Evolutionary conservation across 2,888 invertebrate genomes (phyloP), one percentile per base, ranked within the genome.

Genomic region (Gymnosoma rotundatum): DNA sequence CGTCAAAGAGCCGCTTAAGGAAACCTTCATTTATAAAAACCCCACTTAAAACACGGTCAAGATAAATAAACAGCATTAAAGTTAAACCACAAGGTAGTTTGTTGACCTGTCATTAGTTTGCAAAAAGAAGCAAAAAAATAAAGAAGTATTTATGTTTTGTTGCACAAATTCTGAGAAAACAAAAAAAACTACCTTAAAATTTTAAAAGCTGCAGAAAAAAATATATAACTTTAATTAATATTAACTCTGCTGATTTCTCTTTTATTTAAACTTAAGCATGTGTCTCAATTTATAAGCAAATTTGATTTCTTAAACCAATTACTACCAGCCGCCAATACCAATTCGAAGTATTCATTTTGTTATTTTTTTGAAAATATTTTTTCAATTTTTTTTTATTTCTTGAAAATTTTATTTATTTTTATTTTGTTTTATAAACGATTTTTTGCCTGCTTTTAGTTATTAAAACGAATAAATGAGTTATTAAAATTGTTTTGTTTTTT

Each of bases 21-120:
- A 5, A n/a, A 66, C 12, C 2, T 42, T 25, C 1, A 56, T 6
- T 8, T 5, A 52, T 60, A 48, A 42, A 67, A 58, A 56, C 21
- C 25, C 25, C 36, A 6, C 1, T 10, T 16, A 56, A 48, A 66
- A 58, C 20, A 21, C 54, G 58, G 66, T 38, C 66, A 75, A 63
- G 36, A 45, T 10, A n/a, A 70, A 67, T 52, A 48, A 36, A 21
- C 48, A 69, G 38, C 36, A 36, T 54, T 45, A 2, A 25, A 69
- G 48, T 69, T 56, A 60, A 70, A 74, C 54, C 58, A 67, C 83
- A 84, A 76, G 73, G 84, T 54, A 67, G 73, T 82, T 81, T 81
- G 69, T 82, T 78, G 63, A 78, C 81, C 73, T 69, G 58, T 58
- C 52, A n/a, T 32, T 32, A 32, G 63, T 21, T 48, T 36, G 1